Base-by-base conservation (phyloP, 2,113 vertebrate species). In the Callocephalon fimbriatum region DNA sequence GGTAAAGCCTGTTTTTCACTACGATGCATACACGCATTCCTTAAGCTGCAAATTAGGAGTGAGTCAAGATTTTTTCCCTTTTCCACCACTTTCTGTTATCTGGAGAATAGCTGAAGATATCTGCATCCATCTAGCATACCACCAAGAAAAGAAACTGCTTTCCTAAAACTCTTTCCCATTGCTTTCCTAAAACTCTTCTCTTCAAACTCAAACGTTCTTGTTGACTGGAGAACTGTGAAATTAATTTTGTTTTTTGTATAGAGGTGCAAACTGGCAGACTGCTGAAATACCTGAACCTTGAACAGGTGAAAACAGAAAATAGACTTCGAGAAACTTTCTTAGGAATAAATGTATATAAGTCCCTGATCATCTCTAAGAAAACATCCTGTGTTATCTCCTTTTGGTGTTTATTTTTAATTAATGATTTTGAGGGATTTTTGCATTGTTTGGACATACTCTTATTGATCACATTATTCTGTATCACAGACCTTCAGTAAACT, bases 21-120 rank as follows among this genome's bases (percentile, higher is more conserved):
- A 8, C 26, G 25, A 13, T 0, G 0, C 20, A 70, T 12, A 29
- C 12, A 19, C 40, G 3, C 10, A 22, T 80, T 88, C 42, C 53
- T 82, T 68, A 65, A 61, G 8, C 26, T 86, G 45, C 50, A 80
- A 76, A 73, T 72, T 23, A 75, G 22, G 15, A 66, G 5, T 68
- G 6, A 42, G 8, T 56, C 31, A 68, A 40, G 12, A 32, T 83
- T 90, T 27, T 73, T 87, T 78, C 27, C 10, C 51, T 78, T 88
- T 61, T 26, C 25, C 20, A 42, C 63, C 38, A 17, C 7, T 77
- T 87, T 7, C 37, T 45, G 31, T 75, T 35, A 71, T 58, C 26
- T 47, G 35, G 21, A 87, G 20, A 81, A 72, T 3, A 87, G 8
- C 29, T 82, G 44, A 56, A 90, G 9, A 54, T 51, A 22, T 74